Evolutionary conservation across 2,797 vertebrate species (phyloP).

Genomic region (Notolabrus celidotus): DNA sequence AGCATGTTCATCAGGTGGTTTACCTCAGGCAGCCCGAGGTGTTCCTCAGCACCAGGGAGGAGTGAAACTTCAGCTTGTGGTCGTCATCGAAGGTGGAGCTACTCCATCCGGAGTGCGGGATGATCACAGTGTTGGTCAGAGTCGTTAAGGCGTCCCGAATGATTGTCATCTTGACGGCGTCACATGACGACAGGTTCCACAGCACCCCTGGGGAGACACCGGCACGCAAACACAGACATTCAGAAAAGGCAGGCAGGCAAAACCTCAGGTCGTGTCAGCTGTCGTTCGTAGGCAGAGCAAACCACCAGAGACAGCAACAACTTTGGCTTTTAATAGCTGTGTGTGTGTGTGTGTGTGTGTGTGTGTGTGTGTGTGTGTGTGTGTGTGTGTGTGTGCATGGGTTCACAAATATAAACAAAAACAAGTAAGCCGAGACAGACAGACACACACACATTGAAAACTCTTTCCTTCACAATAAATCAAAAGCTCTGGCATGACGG

Average conservation of each 20-base stretch:
- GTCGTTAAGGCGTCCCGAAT: conserved; percentile 95
- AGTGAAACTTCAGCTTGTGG: conserved; percentile 98
- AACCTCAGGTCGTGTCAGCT: conserved; percentile 59
- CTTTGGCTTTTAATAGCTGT: conserved; percentile 53
- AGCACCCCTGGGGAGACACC: conserved; percentile 88
- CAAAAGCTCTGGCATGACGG: conserved; percentile 27
- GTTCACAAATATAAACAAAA: conserved; percentile 5
- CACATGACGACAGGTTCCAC: conserved; percentile 99
- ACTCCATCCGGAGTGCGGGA: conserved; percentile 98
- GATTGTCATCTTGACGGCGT: conserved; percentile 98
- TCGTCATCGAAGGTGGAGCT: conserved; percentile 95
- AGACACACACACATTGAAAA: conserved; percentile 22
- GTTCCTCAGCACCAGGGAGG: conserved; percentile 96
- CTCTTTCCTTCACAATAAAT: conserved; percentile 40
- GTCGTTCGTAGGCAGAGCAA: conserved; percentile 57
- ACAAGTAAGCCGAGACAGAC: conserved; percentile 20
- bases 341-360: conserved; percentile 24
- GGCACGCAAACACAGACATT: conserved; percentile 12
- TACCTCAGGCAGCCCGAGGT: conserved; percentile 97
- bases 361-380: conserved; percentile 29
- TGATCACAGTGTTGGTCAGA: conserved; percentile 96
- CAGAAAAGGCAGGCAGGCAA: conserved; percentile 22
- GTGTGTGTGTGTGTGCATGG: conserved; percentile 21
- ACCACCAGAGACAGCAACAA: conserved; percentile 12
- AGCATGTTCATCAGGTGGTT: conserved; percentile 85